Evolutionary conservation across 2,113 vertebrate species (phyloP), one percentile per base, ranked within the genome.

Genomic region (Dicrurus megarhynchus): DNA sequence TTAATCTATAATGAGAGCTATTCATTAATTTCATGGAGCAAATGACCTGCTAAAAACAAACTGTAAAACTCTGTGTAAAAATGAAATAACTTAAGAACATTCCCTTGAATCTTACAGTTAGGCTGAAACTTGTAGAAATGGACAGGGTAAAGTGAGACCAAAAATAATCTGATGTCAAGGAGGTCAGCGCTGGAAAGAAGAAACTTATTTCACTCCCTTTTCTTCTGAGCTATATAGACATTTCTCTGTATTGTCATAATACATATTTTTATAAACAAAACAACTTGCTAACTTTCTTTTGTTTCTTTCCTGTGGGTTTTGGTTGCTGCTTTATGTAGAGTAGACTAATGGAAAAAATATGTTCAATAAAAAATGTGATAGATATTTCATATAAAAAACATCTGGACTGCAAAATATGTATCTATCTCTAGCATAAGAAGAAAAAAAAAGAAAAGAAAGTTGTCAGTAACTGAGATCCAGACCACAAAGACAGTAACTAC

Each of bases 191-290:
- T 69, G 86, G 84, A 92, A 95, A 86, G 37, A 64, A 82, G 56
- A 84, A 90, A 89, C 57, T 83, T 75, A 53, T 65, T 94, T 90
- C 46, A 61, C n/a, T 68, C 27, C 6, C 56, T 60, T 84, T 49
- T 78, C 56, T 84, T 87, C 71, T 88, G 79, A 95, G 41, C 26
- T 75, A 24, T 78, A 60, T 11, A 87, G 53, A 61, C 65, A 78
- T 96, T 92, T 96, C 80, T 92, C 82, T 90, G 57, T 75, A n/a
- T 95, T 93, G 70, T 84, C 92, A 87, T 87, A 84, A 84, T 90
- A 89, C 90, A 84, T 94, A 96, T 87, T 93, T 94, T 96, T 82
- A 89, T 91, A 94, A 96, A 96, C 85, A 95, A 96, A 94, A 71
- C 76, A 95, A 87, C 80, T 82, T 84, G 83, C 76, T 84, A 89